Evolutionary conservation across 53 echinoderm and acorn worm species (phyloP).

Genomic region (Echinarachnius parma): DNA sequence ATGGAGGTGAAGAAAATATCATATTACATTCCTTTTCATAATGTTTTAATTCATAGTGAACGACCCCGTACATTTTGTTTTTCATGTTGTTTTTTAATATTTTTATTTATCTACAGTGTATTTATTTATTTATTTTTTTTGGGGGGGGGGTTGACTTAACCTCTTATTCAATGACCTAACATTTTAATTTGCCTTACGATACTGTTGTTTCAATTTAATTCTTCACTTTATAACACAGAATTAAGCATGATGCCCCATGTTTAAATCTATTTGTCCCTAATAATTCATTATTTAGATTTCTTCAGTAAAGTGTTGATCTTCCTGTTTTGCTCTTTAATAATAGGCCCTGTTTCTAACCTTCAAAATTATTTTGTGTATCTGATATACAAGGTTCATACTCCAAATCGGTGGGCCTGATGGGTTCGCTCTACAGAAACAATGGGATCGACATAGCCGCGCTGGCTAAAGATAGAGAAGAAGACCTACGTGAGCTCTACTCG

Average conservation of each 20-base stretch:
- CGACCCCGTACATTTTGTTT: too few relatives aligned
- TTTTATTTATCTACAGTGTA: not conserved
- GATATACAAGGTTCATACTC: slow-evolving; percentile 31
- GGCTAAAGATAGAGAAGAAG: slow-evolving; percentile 56
- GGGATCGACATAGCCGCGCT: slow-evolving; percentile 49
- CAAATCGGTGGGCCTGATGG: slow-evolving; percentile 47
- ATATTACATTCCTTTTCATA: too few relatives aligned
- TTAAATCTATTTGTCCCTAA: too few relatives aligned
- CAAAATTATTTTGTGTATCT: too few relatives aligned
- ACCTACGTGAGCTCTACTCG: slow-evolving; percentile 53
- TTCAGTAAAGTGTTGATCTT: not conserved
- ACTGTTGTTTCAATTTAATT: too few relatives aligned
- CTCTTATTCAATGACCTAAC: not conserved
- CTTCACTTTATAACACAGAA: too few relatives aligned
- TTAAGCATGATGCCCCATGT: too few relatives aligned
- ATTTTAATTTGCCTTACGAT: too few relatives aligned
- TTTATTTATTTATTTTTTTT: not conserved
- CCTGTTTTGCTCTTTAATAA: not conserved
- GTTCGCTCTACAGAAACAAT: slow-evolving; percentile 56
- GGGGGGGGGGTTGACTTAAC: not conserved
- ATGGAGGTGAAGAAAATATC: slow-evolving; percentile 60
- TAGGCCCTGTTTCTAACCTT: not conserved
- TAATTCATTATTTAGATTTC: too few relatives aligned
- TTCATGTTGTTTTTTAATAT: too few relatives aligned
- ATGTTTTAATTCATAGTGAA: too few relatives aligned